Conservation (phyloP, 2,888 invertebrate species). For the Cyrtodaria siliqua region DNA sequence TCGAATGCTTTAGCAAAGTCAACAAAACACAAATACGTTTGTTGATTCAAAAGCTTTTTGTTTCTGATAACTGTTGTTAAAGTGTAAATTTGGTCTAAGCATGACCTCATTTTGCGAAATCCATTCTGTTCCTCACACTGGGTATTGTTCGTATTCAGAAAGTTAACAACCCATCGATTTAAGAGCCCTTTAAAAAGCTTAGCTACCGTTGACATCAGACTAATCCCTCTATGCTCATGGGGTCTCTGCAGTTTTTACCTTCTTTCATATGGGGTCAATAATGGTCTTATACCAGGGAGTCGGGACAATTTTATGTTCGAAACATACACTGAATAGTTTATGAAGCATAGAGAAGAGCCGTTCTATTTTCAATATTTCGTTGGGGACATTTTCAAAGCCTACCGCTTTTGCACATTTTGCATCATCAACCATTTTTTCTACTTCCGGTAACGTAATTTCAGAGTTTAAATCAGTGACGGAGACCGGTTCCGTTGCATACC, state of each 20-base stretch:
- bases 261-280: constrained; percentile 8
- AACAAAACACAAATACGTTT: constrained; percentile 9
- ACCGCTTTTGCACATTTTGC: constrained; percentile 7
- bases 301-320: background rate
- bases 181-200: constrained; percentile 4
- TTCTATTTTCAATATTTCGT: constrained; percentile 1
- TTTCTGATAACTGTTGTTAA: constrained; percentile 6
- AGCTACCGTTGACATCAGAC: background rate
- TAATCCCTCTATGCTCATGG: constrained; percentile 2
- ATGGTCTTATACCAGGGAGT: constrained; percentile 8
- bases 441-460: constrained; percentile 4
- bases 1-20: constrained; percentile 16
- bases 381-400: constrained; percentile 3
- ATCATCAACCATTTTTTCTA: background rate
- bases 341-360: background rate
- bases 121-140: constrained; percentile 12
- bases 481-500: no score
- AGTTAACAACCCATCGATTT: background rate
- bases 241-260: constrained; percentile 3
- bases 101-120: constrained; percentile 12
- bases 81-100: constrained; percentile 12
- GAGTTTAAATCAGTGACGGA: background rate
- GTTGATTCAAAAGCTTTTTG: background rate
- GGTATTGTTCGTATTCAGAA: background rate
- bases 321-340: constrained; percentile 4